Evolutionary conservation across 2,113 vertebrate species (phyloP).

Genomic region (Tragelaphus strepsiceros): DNA sequence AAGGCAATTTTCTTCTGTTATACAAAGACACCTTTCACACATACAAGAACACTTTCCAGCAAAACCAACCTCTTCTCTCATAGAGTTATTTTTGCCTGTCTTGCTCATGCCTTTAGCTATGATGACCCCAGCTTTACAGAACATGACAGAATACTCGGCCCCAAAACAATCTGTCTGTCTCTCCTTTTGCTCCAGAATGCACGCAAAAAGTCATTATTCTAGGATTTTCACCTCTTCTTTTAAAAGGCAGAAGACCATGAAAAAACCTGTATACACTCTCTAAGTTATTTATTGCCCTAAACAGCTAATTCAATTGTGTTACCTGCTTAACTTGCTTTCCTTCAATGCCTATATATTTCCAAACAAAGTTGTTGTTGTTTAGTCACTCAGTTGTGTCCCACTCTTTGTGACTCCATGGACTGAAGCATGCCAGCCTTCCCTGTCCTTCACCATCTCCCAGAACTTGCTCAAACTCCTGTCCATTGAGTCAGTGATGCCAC

Average conservation of each 20-base stretch:
- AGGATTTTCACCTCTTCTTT: background rate
- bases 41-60: background rate
- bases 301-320: background rate
- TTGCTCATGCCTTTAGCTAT: background rate
- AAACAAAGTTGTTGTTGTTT: background rate
- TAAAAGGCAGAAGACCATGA: background rate
- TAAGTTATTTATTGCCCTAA: background rate
- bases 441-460: background rate
- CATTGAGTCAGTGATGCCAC: background rate
- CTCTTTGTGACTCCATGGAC: background rate
- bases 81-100: background rate
- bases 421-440: background rate
- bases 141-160: background rate
- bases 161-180: background rate
- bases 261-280: background rate
- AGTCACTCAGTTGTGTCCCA: background rate
- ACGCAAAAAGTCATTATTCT: slow-evolving; percentile 9
- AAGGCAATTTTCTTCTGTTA: background rate
- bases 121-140: background rate
- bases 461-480: background rate
- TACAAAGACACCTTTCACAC: background rate
- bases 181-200: background rate
- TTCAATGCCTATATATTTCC: background rate
- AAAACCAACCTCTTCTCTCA: background rate
- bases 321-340: background rate